A percentile compares a stretch with the other conserved stretches of the same genome.
Evolutionary conservation across 2,888 invertebrate genomes (phyloP).

Genomic region (Drosophila prostipennis): DNA sequence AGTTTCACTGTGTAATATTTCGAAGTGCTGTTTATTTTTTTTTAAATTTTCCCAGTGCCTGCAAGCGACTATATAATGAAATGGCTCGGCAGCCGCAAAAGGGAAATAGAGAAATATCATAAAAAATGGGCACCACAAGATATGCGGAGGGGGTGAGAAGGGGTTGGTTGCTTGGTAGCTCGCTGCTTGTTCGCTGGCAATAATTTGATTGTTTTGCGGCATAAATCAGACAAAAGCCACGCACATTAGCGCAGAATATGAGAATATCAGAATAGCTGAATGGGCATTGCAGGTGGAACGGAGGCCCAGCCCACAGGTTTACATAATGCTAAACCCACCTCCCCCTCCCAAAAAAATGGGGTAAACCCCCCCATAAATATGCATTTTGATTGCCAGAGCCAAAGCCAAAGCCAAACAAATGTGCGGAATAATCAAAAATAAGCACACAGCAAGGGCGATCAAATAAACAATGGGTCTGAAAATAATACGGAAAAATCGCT

Average conservation of each 20-base stretch:
- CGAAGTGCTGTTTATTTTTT: too few relatives aligned
- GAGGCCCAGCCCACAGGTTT: constrained; percentile 30
- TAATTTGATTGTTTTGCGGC: constrained; percentile 72
- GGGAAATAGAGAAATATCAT: constrained; percentile 38
- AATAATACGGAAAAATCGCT: neutral
- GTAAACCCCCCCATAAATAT: constrained; percentile 12
- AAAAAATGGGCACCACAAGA: constrained; percentile 20
- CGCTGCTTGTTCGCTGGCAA: constrained; percentile 36
- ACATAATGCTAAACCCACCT: constrained; percentile 18
- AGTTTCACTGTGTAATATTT: neutral
- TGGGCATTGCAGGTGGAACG: constrained; percentile 23
- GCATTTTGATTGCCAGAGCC: constrained; percentile 22
- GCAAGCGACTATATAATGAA: constrained; percentile 40
- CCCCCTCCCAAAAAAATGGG: neutral
- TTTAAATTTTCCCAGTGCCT: constrained; percentile 9
- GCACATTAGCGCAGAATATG: constrained; percentile 52
- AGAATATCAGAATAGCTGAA: neutral
- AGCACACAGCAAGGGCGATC: constrained; percentile 8
- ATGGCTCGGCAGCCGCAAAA: constrained; percentile 39
- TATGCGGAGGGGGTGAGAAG: neutral
- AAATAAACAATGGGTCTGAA: constrained; percentile 15
- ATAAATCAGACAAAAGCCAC: constrained; percentile 66
- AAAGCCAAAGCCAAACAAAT: constrained; percentile 10
- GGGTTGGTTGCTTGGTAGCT: constrained; percentile 2
- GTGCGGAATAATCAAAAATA: constrained; percentile 20